Percentiles rank a stretch among this genome's conserved stretches.
Evolutionary conservation across 2,888 invertebrate genomes (phyloP).

Genomic region (Gerosis bhagava): DNA sequence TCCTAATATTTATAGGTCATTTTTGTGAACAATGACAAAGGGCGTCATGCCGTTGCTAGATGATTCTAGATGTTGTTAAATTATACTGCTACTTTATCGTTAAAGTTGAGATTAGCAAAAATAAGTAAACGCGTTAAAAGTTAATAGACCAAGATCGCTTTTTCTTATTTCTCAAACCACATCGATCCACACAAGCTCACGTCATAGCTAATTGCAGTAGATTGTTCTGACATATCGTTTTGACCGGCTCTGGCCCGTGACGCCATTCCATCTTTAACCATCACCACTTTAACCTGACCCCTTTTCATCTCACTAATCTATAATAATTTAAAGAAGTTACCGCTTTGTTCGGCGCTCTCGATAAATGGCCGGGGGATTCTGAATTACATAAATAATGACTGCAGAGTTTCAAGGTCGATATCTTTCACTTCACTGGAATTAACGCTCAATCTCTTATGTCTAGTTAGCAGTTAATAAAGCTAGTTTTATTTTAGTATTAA

Average conservation of each 20-base stretch:
- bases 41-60: no score
- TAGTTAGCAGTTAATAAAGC: background rate
- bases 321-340: constrained; percentile 22
- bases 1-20: no score
- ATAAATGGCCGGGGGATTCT: constrained; percentile 16
- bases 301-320: constrained; percentile 21
- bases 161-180: no score
- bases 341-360: constrained; percentile 13
- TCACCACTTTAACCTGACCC: constrained; percentile 43
- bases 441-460: constrained; percentile 6
- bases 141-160: no score
- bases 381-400: constrained; percentile 28
- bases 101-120: no score
- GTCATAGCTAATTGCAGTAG: constrained; percentile 65
- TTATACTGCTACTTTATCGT: no score
- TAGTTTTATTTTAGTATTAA: constrained; percentile 9
- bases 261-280: constrained; percentile 38
- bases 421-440: constrained; percentile 16
- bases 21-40: no score
- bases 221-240: constrained; percentile 50
- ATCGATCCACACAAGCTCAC: constrained; percentile 40
- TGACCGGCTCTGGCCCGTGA: constrained; percentile 51
- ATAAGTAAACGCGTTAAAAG: no score
- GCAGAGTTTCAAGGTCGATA: constrained; percentile 24
- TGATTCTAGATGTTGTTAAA: no score